A percentile compares a stretch with the other conserved stretches of the same genome.
phyloP scores from a whole-genome alignment of 2,797 vertebrate species.

The Selene dorsalis region DNA sequence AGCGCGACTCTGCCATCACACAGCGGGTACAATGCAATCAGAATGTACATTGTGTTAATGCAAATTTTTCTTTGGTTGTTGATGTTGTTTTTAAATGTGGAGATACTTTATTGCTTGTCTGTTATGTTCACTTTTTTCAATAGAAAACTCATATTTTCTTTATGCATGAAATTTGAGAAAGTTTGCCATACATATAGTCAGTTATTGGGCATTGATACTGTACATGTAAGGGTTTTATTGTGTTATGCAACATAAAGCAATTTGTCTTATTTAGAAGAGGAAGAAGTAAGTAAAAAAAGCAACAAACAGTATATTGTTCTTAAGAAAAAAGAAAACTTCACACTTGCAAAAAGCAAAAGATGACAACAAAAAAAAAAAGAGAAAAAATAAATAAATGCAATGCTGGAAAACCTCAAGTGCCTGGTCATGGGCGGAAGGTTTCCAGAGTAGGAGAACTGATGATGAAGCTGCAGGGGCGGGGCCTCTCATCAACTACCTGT shows the following conservation, averaged over 20 bases:
- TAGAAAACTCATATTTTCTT: slow-evolving; percentile 87
- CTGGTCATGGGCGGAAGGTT: slow-evolving; percentile 80
- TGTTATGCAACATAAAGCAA: slow-evolving; percentile 89
- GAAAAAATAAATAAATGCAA: slow-evolving; percentile 63
- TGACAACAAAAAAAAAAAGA: slow-evolving; percentile 24
- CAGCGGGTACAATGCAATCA: slow-evolving; percentile 90
- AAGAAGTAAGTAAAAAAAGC: slow-evolving; percentile 78
- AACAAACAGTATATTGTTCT: slow-evolving; percentile 66
- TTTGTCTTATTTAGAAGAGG: slow-evolving; percentile 82
- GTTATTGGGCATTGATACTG: slow-evolving; percentile 95
- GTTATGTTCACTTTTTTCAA: slow-evolving; percentile 86
- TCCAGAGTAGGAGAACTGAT: slow-evolving; percentile 80
- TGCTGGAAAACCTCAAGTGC: slow-evolving; percentile 87
- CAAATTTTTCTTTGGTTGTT: slow-evolving; percentile 82
- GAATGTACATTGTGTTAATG: slow-evolving; percentile 89
- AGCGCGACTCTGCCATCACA: slow-evolving; percentile 43
- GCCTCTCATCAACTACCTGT: slow-evolving; percentile 63
- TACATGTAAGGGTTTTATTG: slow-evolving; percentile 88
- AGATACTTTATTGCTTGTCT: slow-evolving; percentile 83
- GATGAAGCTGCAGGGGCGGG: slow-evolving; percentile 56
- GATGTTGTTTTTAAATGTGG: slow-evolving; percentile 82
- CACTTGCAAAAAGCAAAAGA: slow-evolving; percentile 51
- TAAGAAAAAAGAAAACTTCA: slow-evolving; percentile 59
- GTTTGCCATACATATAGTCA: slow-evolving; percentile 90
- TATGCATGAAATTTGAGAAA: slow-evolving; percentile 91